Evolutionary conservation across 1,140 invertebrate species (phyloP).

Genomic region (Pararge aegeria): DNA sequence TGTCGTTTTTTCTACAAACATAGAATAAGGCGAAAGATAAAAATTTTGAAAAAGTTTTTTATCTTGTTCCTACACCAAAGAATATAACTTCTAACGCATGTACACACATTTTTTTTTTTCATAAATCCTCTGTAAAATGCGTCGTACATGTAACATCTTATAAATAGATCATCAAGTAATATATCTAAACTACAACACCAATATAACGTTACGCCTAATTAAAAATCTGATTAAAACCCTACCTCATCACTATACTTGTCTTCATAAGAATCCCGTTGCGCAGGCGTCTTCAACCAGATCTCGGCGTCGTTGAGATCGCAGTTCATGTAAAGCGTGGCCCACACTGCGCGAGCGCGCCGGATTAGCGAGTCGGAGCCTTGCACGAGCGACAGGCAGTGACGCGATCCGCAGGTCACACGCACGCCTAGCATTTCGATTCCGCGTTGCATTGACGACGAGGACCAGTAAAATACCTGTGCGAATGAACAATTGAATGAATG

Average conservation of each 20-base stretch:
- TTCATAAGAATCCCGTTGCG: constrained; percentile 32
- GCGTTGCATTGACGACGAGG: constrained; percentile 97
- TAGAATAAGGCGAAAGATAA: too few relatives aligned
- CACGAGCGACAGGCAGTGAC: constrained; percentile 88
- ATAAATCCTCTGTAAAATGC: too few relatives aligned
- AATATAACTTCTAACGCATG: too few relatives aligned
- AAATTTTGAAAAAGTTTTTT: too few relatives aligned
- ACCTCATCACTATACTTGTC: constrained; percentile 70
- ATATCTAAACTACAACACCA: too few relatives aligned
- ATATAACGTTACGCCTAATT: too few relatives aligned
- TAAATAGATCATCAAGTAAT: too few relatives aligned
- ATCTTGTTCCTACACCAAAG: too few relatives aligned
- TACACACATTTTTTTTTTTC: too few relatives aligned
- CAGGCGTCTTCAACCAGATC: constrained; percentile 91
- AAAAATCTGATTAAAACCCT: background rate
- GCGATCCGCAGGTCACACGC: constrained; percentile 91
- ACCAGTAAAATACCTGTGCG: constrained; percentile 95
- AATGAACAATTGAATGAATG: too few relatives aligned
- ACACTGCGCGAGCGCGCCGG: constrained; percentile 92
- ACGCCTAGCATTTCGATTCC: constrained; percentile 96
- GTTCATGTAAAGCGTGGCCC: constrained; percentile 96
- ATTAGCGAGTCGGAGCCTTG: constrained; percentile 91
- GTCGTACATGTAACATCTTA: too few relatives aligned
- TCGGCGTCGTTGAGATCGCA: constrained; percentile 94
- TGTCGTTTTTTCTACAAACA: too few relatives aligned